Percentiles rank a stretch among this genome's conserved stretches.
These are phyloP conservation scores for Eumeta japonica DNA, from an alignment of 1,140 invertebrate species.

Conservation along the genomic window DNA sequence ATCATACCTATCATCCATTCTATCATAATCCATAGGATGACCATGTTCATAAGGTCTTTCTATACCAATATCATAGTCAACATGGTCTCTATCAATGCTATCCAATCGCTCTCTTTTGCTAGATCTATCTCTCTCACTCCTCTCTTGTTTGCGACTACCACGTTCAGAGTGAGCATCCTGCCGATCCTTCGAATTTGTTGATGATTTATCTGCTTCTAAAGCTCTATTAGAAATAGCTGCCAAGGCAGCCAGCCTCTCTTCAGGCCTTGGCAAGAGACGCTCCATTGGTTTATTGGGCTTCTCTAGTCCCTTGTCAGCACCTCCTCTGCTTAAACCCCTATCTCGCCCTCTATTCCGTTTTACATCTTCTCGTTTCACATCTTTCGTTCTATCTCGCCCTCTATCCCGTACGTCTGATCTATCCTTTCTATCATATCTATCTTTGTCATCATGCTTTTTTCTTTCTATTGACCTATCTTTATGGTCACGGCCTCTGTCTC, in stretches of 20 bases:
- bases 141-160: slow-evolving; percentile 48
- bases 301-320: slow-evolving; percentile 50
- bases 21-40: slow-evolving; percentile 49
- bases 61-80: slow-evolving; percentile 48
- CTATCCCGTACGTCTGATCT: slow-evolving; percentile 58
- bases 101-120: slow-evolving; percentile 46
- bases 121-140: slow-evolving; percentile 45
- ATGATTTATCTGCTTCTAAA: slow-evolving; percentile 49
- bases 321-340: slow-evolving; percentile 38
- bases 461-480: slow-evolving; percentile 53
- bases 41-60: slow-evolving; percentile 51
- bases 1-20: slow-evolving; percentile 50
- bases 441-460: slow-evolving; percentile 55
- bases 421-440: slow-evolving; percentile 59
- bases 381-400: slow-evolving; percentile 62
- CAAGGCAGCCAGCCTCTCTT: slow-evolving; percentile 51
- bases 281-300: slow-evolving; percentile 58
- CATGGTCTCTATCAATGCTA: slow-evolving; percentile 50
- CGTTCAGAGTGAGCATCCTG: slow-evolving; percentile 51
- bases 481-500: slow-evolving; percentile 46
- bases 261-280: slow-evolving; percentile 48
- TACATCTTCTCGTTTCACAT: slow-evolving; percentile 47
- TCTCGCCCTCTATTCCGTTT: slow-evolving; percentile 40
- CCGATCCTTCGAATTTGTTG: slow-evolving; percentile 47
- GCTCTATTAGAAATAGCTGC: slow-evolving; percentile 54